Percentiles rank a stretch among this genome's conserved stretches.
These are phyloP conservation scores for Lycia hirtaria DNA, from an alignment of 2,888 invertebrate genomes.

Conservation along the genomic window DNA sequence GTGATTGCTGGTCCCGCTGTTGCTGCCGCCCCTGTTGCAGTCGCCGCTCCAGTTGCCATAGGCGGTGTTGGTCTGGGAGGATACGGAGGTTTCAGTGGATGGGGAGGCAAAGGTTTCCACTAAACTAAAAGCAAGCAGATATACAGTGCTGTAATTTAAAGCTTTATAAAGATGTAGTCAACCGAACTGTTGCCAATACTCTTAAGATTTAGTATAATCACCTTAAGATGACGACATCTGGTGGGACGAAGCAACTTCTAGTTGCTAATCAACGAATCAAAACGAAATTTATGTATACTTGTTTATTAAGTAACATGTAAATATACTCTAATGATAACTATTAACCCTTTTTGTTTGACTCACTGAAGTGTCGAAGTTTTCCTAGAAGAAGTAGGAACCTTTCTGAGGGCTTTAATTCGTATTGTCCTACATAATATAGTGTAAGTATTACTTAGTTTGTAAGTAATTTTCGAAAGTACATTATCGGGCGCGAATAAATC, in stretches of 20 bases:
- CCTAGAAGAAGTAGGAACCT: not conserved
- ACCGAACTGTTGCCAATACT: constrained; percentile 8
- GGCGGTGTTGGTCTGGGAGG: constrained; percentile 41
- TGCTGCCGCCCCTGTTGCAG: constrained; percentile 20
- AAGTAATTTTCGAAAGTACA: constrained; percentile 21
- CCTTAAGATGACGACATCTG: constrained; percentile 4
- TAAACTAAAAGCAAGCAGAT: not conserved
- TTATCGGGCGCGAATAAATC: constrained; percentile 26
- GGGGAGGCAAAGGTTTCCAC: constrained; percentile 39
- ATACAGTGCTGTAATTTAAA: not conserved
- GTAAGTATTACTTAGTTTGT: constrained; percentile 5
- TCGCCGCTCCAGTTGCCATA: constrained; percentile 37
- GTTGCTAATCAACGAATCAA: constrained; percentile 5
- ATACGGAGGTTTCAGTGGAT: constrained; percentile 39
- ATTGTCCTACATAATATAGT: no score
- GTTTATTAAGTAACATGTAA: constrained; percentile 22
- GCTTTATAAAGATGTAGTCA: constrained; percentile 6
- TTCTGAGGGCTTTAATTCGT: not conserved
- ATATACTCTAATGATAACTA: constrained; percentile 13
- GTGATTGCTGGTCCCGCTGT: constrained; percentile 24
- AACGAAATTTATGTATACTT: constrained; percentile 12
- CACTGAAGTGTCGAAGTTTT: not conserved
- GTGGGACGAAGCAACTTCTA: constrained; percentile 9
- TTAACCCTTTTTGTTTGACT: not conserved
- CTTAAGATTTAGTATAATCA: not conserved